Evolutionary conservation across 2,888 invertebrate species (phyloP).

Genomic region (Athripsodes cinereus): DNA sequence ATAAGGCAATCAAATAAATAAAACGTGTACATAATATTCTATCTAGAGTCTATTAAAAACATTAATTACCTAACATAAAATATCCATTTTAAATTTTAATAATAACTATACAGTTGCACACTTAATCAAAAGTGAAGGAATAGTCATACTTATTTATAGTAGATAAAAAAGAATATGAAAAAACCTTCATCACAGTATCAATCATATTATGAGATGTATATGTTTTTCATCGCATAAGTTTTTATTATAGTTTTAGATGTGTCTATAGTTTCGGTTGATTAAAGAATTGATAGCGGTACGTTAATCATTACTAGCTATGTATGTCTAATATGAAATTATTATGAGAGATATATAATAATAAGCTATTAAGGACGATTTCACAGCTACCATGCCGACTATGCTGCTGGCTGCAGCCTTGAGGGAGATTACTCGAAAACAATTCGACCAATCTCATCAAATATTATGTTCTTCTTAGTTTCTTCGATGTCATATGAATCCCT

Average conservation of each 20-base stretch:
- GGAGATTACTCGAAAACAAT: neutral
- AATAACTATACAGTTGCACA: too few relatives aligned
- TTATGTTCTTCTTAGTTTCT: neutral
- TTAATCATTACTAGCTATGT: too few relatives aligned
- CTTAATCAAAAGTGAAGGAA: too few relatives aligned
- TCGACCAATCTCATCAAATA: neutral
- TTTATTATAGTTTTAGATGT: too few relatives aligned
- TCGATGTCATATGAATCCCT: neutral
- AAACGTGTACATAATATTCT: too few relatives aligned
- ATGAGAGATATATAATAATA: neutral
- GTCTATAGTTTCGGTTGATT: neutral
- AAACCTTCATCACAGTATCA: neutral
- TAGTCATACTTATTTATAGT: too few relatives aligned
- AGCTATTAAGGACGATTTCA: slow-evolving; percentile 3
- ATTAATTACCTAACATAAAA: too few relatives aligned
- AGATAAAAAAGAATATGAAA: neutral
- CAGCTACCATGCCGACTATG: neutral
- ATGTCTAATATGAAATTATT: neutral
- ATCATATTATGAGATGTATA: neutral
- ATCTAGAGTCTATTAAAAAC: too few relatives aligned
- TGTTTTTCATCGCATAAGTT: too few relatives aligned
- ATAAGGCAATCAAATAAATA: too few relatives aligned
- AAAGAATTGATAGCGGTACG: neutral
- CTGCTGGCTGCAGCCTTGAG: neutral
- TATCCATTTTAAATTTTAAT: too few relatives aligned